phyloP scores from a whole-genome alignment of 2,888 invertebrate genomes.

The Diarsia dahlii region DNA sequence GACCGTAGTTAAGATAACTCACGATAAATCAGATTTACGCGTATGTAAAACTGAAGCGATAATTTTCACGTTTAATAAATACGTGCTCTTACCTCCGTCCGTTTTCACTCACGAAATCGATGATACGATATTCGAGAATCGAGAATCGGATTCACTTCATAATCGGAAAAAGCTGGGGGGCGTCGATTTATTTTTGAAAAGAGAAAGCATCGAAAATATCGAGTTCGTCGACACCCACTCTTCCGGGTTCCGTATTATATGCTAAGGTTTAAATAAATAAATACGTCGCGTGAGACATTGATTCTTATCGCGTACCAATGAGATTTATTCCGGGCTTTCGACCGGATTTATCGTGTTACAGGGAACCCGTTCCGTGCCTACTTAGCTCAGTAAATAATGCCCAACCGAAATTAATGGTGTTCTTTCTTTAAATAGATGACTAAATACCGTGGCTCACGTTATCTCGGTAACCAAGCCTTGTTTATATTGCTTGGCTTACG shows the following conservation, averaged over 20 bases:
- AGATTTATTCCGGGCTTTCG: constrained; percentile 89
- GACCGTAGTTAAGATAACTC: constrained; percentile 75
- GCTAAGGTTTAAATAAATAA: constrained; percentile 82
- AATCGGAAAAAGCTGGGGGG: constrained; percentile 61
- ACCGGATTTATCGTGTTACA: constrained; percentile 87
- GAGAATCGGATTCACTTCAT: constrained; percentile 61
- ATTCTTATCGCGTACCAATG: constrained; percentile 88
- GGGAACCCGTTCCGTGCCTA: constrained; percentile 89
- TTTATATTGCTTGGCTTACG: constrained; percentile 84
- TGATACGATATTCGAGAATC: constrained; percentile 60
- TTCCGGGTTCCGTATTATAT: constrained; percentile 83
- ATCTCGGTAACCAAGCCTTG: constrained; percentile 82
- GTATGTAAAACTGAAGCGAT: constrained; percentile 75
- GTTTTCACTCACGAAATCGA: constrained; percentile 74
- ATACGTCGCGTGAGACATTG: constrained; percentile 89
- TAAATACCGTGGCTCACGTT: constrained; percentile 87
- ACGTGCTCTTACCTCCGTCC: constrained; percentile 68
- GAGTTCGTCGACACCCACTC: constrained; percentile 79
- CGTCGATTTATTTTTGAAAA: constrained; percentile 68
- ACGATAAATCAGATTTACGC: constrained; percentile 79
- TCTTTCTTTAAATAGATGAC: constrained; percentile 90
- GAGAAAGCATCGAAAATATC: constrained; percentile 79
- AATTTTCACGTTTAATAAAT: constrained; percentile 79
- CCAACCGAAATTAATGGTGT: constrained; percentile 87
- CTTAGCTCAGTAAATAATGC: constrained; percentile 89